phyloP scores from a whole-genome alignment of 2,113 vertebrate species.

The Etheostoma cragini region DNA sequence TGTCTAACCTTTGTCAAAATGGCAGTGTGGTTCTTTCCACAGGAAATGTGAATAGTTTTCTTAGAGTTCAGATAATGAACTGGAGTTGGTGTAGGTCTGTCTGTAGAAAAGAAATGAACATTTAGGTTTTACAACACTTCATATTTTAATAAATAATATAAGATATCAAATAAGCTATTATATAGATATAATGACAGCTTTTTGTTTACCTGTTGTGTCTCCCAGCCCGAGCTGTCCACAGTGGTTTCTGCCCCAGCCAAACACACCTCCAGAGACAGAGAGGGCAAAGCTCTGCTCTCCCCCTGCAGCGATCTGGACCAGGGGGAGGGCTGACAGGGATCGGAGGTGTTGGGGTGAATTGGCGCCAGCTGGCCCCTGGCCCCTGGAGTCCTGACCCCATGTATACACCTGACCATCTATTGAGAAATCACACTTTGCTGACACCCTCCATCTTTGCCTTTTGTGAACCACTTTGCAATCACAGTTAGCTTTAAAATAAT shows the following conservation, averaged over 20 bases:
- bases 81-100: slow-evolving; percentile 87
- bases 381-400: slow-evolving; percentile 87
- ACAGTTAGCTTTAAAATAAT: no score
- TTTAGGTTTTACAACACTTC: background rate
- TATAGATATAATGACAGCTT: background rate
- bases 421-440: slow-evolving; percentile 1
- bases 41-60: slow-evolving; percentile 90
- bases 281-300: slow-evolving; percentile 88
- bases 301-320: slow-evolving; percentile 89
- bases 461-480: no score
- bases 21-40: slow-evolving; percentile 93
- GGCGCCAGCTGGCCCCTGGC: slow-evolving; percentile 88
- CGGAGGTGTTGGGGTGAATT: slow-evolving; percentile 78
- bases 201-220: slow-evolving; percentile 47
- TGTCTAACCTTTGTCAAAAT: slow-evolving; percentile 89
- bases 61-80: slow-evolving; percentile 88
- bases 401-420: slow-evolving; percentile 78
- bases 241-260: slow-evolving; percentile 90
- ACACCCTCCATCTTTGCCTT: background rate
- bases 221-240: slow-evolving; percentile 91
- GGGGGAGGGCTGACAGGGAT: slow-evolving; percentile 82
- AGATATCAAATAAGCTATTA: background rate
- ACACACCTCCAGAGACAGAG: slow-evolving; percentile 89
- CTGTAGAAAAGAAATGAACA: slow-evolving; percentile 76
- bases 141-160: background rate